These are phyloP conservation scores for Drosophila borealis DNA, from an alignment of 2,888 invertebrate genomes.

Conservation along the genomic window DNA sequence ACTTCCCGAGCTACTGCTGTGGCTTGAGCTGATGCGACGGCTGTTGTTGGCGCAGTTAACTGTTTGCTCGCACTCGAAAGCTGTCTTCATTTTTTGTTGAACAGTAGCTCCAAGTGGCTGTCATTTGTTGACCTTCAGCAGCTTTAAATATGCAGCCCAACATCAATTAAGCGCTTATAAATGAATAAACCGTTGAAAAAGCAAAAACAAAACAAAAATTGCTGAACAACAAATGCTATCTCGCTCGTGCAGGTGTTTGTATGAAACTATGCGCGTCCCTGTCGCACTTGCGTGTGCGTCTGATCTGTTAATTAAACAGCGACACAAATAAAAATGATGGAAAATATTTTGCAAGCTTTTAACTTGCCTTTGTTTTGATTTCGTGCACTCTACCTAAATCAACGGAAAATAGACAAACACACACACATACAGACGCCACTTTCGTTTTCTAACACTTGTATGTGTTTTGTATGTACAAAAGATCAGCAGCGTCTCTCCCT, in stretches of 20 bases:
- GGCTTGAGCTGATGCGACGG: constrained; percentile 12
- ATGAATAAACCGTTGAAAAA: constrained; percentile 49
- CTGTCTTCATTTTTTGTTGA: constrained; percentile 19
- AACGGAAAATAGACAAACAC: constrained; percentile 24
- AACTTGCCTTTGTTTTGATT: constrained; percentile 40
- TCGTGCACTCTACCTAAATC: constrained; percentile 20
- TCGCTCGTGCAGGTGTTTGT: constrained; percentile 28
- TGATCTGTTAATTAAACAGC: constrained; percentile 38
- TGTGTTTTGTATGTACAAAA: constrained; percentile 1
- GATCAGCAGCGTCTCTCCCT: constrained; percentile 5
- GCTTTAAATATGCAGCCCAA: constrained; percentile 45
- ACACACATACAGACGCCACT: constrained; percentile 19
- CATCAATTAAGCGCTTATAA: constrained; percentile 60
- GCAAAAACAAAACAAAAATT: constrained; percentile 14
- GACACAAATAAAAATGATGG: constrained; percentile 38
- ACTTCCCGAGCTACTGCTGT: constrained; percentile 17
- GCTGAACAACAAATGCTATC: constrained; percentile 36
- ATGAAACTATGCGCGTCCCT: constrained; percentile 31
- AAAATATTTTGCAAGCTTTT: constrained; percentile 51
- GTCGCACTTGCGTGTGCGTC: constrained; percentile 26
- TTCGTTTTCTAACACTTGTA: constrained; percentile 36
- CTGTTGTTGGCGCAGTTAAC: constrained; percentile 15
- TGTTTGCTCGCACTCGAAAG: constrained; percentile 19
- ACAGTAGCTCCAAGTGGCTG: constrained; percentile 44
- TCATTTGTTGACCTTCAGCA: constrained; percentile 68